Conservation (phyloP, 92 coral and sea anemone genomes). For the Actinernus sp. region DNA sequence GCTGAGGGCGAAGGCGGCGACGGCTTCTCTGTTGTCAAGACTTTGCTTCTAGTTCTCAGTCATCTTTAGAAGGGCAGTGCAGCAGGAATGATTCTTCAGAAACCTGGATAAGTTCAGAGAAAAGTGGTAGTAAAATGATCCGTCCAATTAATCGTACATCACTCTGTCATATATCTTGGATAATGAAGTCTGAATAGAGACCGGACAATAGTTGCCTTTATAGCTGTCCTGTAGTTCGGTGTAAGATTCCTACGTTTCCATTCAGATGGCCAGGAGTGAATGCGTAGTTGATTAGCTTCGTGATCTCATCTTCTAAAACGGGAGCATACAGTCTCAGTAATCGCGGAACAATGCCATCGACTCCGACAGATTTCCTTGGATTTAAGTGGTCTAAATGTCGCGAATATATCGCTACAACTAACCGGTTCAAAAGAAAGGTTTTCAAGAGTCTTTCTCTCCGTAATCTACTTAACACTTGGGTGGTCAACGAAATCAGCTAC, state of each 20-base stretch:
- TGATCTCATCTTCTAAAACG: not conserved
- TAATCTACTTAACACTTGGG: constrained; percentile 18
- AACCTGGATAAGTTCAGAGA: not conserved
- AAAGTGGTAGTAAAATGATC: no score
- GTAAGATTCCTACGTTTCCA: not conserved
- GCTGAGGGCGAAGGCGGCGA: not conserved
- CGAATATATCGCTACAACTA: not conserved
- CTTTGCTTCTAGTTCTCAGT: not conserved
- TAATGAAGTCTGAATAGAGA: not conserved
- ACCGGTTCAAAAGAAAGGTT: not conserved
- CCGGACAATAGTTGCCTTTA: not conserved
- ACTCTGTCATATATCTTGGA: not conserved
- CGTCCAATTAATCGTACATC: no score
- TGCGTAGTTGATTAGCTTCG: not conserved
- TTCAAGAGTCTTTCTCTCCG: not conserved
- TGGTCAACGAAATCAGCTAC: constrained; percentile 30
- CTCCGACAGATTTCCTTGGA: not conserved
- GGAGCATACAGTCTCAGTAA: not conserved
- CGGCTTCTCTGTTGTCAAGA: not conserved
- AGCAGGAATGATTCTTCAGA: not conserved
- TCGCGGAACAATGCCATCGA: not conserved
- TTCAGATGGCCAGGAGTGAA: not conserved
- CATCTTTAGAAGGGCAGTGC: not conserved
- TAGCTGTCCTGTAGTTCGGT: not conserved
- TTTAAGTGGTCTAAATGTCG: not conserved